Base-by-base conservation (phyloP, 1,140 invertebrate genomes). In the Tigriopus japonicus region DNA sequence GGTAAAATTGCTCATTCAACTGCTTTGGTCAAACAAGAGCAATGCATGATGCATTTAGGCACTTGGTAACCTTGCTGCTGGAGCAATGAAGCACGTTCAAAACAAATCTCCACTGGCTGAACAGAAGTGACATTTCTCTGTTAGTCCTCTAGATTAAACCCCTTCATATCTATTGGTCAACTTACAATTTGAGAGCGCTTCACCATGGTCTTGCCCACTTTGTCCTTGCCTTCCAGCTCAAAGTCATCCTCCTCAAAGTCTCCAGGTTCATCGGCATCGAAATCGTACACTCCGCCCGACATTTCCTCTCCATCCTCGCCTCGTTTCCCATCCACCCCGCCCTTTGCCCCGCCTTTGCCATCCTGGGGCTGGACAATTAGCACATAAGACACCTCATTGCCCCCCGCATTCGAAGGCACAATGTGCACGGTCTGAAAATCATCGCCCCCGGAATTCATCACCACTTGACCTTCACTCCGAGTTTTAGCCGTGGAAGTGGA, bases 401-500 rank as follows among this genome's bases (percentile, higher is more conserved):
- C 77, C 67, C 81, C 81, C 1, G 78, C 79, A 60, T 89, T 84
- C 0, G 86, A 84, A 1, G 87, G 87, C 15, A 91, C 81, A 63
- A 92, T 80, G 0, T 86, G 87, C 0, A 92, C 84, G 1, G 86
- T 85, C 71, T 89, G 86, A 72, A 83, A 88, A 5, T 63, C 62
- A 62, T 67, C 68, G 24, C 64, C 69, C 43, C 63, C 52, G 49
- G 65, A 56, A 52, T 65, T 66, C 14, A 65, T 52, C 6, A 66
- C 55, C 6, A 66, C 56, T 13, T 63, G 52, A 14, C 6, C 24
- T n/a, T 28, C 52, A 24, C 23, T 54, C 3, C 15, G 24, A 21
- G 2, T 21, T 21, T 49, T 49, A 10, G n/a, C 45, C 19, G 45
- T 21, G 15, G 45, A 49, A 14, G 14, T 28, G 5, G 52, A 54